A percentile compares a stretch with the other conserved stretches of the same genome.
These are phyloP conservation scores for Pomatorhinus ruficollis DNA, from an alignment of 2,113 vertebrate species.

Conservation along the genomic window DNA sequence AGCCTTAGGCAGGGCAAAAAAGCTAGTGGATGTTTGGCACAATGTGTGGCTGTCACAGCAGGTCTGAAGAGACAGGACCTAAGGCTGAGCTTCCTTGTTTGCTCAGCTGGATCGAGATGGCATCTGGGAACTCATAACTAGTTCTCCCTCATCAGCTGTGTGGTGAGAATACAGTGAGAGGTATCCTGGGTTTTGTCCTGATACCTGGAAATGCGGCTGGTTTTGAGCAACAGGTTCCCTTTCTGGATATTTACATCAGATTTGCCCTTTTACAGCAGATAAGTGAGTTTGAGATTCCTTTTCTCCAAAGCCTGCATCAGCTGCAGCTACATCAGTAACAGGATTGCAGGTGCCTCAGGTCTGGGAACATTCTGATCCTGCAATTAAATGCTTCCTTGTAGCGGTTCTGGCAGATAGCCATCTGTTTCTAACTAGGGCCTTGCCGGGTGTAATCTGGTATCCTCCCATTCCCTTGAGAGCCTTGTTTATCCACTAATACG, in stretches of 20 bases:
- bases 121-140: not conserved
- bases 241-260: not conserved
- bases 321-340: not conserved
- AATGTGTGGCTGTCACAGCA: not conserved
- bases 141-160: not conserved
- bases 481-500: slow-evolving; percentile 14
- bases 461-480: slow-evolving; percentile 15
- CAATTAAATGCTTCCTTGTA: not conserved
- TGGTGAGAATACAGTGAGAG: not conserved
- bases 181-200: not conserved
- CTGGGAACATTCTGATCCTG: not conserved
- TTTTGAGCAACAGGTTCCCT: not conserved
- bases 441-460: slow-evolving; percentile 19
- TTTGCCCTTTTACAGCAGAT: not conserved
- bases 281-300: not conserved
- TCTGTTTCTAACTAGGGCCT: slow-evolving; percentile 22
- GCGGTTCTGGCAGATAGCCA: not conserved
- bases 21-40: not conserved
- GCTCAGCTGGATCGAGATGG: not conserved
- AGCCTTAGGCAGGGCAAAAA: not conserved
- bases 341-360: not conserved
- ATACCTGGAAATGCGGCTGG: not conserved
- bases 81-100: not conserved
- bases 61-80: not conserved
- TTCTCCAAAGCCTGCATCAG: not conserved